These are phyloP conservation scores for Neodontobutis hainanensis DNA, from an alignment of 2,113 vertebrate genomes.

Conservation along the genomic window DNA sequence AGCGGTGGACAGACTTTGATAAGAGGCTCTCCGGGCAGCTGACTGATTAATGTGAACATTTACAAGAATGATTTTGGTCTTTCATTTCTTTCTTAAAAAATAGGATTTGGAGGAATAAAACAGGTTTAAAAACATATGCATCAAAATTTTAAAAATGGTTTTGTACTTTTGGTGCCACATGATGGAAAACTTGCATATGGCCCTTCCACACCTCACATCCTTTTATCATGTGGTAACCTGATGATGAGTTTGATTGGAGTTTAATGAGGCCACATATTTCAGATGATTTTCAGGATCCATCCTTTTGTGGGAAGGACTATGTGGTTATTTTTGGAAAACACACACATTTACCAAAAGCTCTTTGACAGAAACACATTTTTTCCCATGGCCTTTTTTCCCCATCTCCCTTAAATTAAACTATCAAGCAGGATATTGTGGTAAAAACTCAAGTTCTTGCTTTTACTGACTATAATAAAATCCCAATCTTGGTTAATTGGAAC, in stretches of 20 bases:
- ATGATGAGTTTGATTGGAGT: too few relatives aligned
- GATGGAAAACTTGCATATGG: too few relatives aligned
- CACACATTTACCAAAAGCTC: conserved; percentile 6
- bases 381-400: conserved; percentile 6
- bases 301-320: too few relatives aligned
- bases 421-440: conserved; percentile 33
- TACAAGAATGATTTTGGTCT: neutral
- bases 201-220: too few relatives aligned
- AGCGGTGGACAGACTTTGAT: neutral
- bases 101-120: neutral
- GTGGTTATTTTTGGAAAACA: conserved; percentile 1
- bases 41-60: neutral
- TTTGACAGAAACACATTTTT: conserved; percentile 15
- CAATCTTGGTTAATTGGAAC: conserved; percentile 47
- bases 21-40: neutral
- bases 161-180: too few relatives aligned
- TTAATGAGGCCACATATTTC: too few relatives aligned
- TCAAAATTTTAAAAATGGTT: too few relatives aligned
- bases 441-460: conserved; percentile 34
- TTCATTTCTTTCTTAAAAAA: neutral
- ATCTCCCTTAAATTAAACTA: conserved; percentile 38
- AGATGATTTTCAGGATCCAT: too few relatives aligned
- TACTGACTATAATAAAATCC: conserved; percentile 53
- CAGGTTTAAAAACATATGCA: neutral
- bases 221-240: too few relatives aligned